These are phyloP conservation scores for Engraulis encrasicolus DNA, from an alignment of 2,113 vertebrate species.

Conservation along the genomic window DNA sequence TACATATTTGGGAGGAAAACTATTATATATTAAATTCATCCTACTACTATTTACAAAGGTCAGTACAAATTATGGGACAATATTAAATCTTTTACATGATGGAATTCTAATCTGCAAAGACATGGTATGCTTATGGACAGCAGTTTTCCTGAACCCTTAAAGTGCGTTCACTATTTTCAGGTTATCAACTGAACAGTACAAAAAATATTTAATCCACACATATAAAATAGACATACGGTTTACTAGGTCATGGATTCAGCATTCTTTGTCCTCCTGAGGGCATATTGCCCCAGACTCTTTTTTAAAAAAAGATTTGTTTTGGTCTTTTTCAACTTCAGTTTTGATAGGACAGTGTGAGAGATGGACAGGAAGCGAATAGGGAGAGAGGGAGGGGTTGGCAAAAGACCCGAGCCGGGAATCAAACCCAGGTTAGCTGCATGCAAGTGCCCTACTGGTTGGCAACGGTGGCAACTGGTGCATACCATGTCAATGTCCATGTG, in stretches of 20 bases:
- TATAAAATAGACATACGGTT: neutral
- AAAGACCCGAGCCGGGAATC: too few relatives aligned
- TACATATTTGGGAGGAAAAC: neutral
- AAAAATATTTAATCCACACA: neutral
- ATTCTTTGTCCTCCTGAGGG: too few relatives aligned
- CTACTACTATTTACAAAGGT: slow-evolving; percentile 31
- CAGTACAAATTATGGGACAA: neutral
- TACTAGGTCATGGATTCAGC: neutral
- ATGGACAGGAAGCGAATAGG: too few relatives aligned
- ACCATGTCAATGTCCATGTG: too few relatives aligned
- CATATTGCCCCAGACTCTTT: too few relatives aligned
- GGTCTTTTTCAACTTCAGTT: too few relatives aligned
- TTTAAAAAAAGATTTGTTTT: too few relatives aligned
- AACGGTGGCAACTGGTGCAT: too few relatives aligned
- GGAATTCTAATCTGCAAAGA: neutral
- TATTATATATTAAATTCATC: neutral
- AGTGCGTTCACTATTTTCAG: neutral
- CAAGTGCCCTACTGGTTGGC: too few relatives aligned
- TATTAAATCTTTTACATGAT: slow-evolving; percentile 10
- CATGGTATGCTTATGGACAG: neutral
- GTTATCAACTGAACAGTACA: neutral
- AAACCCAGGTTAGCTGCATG: too few relatives aligned
- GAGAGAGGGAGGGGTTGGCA: too few relatives aligned
- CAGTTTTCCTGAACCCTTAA: neutral
- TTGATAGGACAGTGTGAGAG: too few relatives aligned